A percentile compares a stretch with the other conserved stretches of the same genome.
phyloP scores from a whole-genome alignment of 2,888 invertebrate genomes.

The Drosophila leonis region DNA sequence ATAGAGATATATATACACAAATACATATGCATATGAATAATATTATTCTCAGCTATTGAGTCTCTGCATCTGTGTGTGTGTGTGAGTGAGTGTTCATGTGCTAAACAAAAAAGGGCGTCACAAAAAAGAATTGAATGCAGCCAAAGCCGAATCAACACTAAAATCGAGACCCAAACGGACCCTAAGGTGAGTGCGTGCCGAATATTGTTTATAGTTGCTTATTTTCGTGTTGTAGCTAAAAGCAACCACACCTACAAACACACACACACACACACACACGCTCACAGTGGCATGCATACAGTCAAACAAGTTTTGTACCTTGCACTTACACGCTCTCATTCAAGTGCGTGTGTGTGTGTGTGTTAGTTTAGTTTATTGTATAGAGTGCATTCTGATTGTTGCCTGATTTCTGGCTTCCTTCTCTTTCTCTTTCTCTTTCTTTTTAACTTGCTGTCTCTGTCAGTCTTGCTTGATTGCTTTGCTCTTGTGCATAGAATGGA shows the following conservation, averaged over 20 bases:
- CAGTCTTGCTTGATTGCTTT: neutral
- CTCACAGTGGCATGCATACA: slow-evolving; percentile 5
- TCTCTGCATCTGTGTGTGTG: slow-evolving; percentile 5
- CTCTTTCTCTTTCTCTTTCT: neutral
- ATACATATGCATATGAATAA: slow-evolving; percentile 32
- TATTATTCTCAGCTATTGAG: slow-evolving; percentile 28
- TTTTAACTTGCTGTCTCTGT: neutral
- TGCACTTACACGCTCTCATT: slow-evolving; percentile 23
- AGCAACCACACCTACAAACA: slow-evolving; percentile 36
- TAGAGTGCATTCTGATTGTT: slow-evolving; percentile 48
- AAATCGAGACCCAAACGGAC: slow-evolving; percentile 31
- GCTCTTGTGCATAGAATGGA: slow-evolving; percentile 25
- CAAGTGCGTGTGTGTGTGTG: slow-evolving; percentile 19
- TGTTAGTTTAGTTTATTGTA: slow-evolving; percentile 41
- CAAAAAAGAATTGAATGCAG: slow-evolving; percentile 68
- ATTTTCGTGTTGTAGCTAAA: slow-evolving; percentile 25
- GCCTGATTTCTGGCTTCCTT: slow-evolving; percentile 26
- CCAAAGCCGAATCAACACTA: slow-evolving; percentile 47
- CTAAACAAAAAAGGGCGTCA: slow-evolving; percentile 76
- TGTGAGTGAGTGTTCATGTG: slow-evolving; percentile 39
- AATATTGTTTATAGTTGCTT: slow-evolving; percentile 66
- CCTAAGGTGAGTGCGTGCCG: slow-evolving; percentile 75
- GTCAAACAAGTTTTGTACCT: slow-evolving; percentile 34
- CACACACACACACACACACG: slow-evolving; percentile 7
- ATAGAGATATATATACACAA: neutral